phyloP scores from a whole-genome alignment of 2,888 invertebrate species.

The Spatulosminthurus flaviceps region DNA sequence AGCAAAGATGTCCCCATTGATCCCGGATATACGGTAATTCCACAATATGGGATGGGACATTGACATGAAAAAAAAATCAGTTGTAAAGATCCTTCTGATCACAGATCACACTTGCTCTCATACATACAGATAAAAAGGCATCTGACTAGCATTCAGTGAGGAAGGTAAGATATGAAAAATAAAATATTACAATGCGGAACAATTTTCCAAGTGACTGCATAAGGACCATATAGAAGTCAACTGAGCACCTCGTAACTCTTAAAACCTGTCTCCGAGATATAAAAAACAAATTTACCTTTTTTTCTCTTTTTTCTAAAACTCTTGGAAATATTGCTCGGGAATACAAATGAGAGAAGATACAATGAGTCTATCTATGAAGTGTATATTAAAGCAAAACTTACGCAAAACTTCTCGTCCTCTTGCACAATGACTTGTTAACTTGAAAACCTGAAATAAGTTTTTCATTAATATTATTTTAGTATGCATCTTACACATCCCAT shows the following conservation, averaged over 20 bases:
- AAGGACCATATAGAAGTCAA: background rate
- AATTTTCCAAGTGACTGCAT: background rate
- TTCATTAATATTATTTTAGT: conserved; percentile 13
- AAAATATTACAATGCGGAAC: background rate
- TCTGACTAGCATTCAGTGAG: no score
- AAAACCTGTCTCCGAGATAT: background rate
- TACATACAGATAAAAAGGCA: no score
- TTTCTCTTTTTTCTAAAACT: conserved; percentile 16
- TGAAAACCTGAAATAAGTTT: conserved; percentile 49
- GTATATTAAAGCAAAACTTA: no score
- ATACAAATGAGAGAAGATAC: conserved; percentile 41
- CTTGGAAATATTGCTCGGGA: background rate
- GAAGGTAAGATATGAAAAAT: background rate
- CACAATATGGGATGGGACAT: no score
- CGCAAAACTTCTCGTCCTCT: conserved; percentile 53
- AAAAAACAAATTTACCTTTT: background rate
- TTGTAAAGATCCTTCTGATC: no score
- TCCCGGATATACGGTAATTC: no score
- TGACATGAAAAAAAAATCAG: no score
- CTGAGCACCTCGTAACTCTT: conserved; percentile 10
- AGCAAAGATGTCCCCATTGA: no score
- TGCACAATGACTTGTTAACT: conserved; percentile 50
- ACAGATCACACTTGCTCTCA: no score
- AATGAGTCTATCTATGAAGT: no score
- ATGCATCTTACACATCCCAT: background rate